Percentiles rank a stretch among this genome's conserved stretches.
These are phyloP conservation scores for Aphis craccivora DNA, from an alignment of 1,140 invertebrate genomes.

Conservation along the genomic window DNA sequence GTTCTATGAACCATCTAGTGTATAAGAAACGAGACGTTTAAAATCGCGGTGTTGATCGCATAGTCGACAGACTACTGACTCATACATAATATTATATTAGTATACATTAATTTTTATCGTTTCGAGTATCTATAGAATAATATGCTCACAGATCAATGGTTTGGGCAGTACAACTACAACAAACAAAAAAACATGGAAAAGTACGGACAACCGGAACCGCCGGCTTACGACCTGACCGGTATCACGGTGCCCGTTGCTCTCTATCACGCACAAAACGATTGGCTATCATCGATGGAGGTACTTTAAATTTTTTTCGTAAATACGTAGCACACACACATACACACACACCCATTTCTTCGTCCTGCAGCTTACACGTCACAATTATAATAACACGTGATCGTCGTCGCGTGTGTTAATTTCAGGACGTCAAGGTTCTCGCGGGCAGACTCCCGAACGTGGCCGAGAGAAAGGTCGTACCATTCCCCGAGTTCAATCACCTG, in stretches of 20 bases:
- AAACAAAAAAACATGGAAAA: slow-evolving; percentile 65
- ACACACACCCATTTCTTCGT: background rate
- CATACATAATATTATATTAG: background rate
- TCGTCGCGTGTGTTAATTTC: background rate
- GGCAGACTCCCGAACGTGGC: slow-evolving; percentile 65
- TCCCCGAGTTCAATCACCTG: slow-evolving; percentile 73
- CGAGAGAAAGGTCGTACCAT: slow-evolving; percentile 66
- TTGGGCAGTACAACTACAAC: slow-evolving; percentile 66
- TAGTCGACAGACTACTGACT: background rate
- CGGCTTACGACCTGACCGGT: slow-evolving; percentile 69
- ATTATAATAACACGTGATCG: background rate
- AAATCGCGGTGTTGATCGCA: background rate
- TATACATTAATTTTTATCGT: background rate
- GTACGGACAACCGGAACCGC: slow-evolving; percentile 67
- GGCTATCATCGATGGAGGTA: slow-evolving; percentile 66
- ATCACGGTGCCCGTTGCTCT: slow-evolving; percentile 73
- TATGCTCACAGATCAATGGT: slow-evolving; percentile 58
- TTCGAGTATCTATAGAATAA: slow-evolving; percentile 18
- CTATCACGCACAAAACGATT: slow-evolving; percentile 77
- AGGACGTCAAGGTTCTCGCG: slow-evolving; percentile 70
- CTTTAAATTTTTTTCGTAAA: background rate
- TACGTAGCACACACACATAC: background rate
- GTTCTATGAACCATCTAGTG: too few relatives aligned
- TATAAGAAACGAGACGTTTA: too few relatives aligned
- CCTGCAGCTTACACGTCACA: background rate